A percentile compares a stretch with the other conserved stretches of the same genome.
Evolutionary conservation across 2,113 vertebrate species (phyloP).

Genomic region (Rhinoderma darwinii): DNA sequence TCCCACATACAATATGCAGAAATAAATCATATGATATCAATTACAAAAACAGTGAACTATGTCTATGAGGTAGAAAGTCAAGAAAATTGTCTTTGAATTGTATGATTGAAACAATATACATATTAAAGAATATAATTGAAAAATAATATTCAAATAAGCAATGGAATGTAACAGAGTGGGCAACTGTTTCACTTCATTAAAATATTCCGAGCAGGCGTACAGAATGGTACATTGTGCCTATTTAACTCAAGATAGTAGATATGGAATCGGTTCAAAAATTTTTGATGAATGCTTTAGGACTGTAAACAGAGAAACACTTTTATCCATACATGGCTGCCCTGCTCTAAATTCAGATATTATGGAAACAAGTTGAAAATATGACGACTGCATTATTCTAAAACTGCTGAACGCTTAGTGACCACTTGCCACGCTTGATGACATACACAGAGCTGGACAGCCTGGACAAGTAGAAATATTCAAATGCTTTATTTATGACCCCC

Average conservation of each 20-base stretch:
- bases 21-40: no score
- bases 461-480: no score
- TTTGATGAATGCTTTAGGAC: background rate
- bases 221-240: conserved; percentile 5
- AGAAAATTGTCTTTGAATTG: background rate
- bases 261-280: background rate
- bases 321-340: conserved; percentile 3
- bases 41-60: no score
- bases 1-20: no score
- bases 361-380: background rate
- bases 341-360: background rate
- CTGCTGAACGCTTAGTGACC: no score
- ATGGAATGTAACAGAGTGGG: conserved; percentile 7
- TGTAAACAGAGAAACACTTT: conserved; percentile 18
- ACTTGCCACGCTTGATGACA: background rate
- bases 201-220: conserved; percentile 6
- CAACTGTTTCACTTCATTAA: background rate
- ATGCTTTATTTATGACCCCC: no score
- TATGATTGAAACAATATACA: background rate
- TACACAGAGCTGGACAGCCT: no score
- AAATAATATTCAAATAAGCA: background rate
- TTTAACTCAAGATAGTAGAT: background rate
- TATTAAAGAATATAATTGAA: background rate
- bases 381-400: conserved; percentile 1
- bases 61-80: no score